These are phyloP conservation scores for Brenthis hecate DNA, from an alignment of 2,888 invertebrate genomes.

Conservation along the genomic window DNA sequence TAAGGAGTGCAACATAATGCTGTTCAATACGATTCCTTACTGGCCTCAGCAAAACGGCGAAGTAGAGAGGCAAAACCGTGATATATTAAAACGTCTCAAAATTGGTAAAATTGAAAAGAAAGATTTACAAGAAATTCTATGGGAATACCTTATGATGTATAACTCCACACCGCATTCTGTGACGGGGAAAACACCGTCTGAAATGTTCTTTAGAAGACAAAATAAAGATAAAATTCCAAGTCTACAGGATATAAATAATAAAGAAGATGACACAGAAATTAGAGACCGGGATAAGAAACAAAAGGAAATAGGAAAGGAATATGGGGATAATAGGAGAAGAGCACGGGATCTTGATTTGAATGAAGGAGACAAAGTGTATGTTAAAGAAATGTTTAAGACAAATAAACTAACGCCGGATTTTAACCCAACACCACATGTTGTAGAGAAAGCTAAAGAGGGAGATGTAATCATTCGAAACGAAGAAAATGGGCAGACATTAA, in stretches of 20 bases:
- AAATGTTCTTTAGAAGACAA: conserved; percentile 42
- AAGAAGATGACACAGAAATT: conserved; percentile 27
- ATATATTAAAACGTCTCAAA: conserved; percentile 43
- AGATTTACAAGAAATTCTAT: conserved; percentile 24
- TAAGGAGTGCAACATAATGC: conserved; percentile 34
- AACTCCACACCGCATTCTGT: conserved; percentile 46
- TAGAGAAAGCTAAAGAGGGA: too few species aligned
- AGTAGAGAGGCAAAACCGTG: conserved; percentile 47
- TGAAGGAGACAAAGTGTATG: too few species aligned
- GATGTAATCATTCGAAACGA: conserved; percentile 30
- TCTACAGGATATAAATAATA: conserved; percentile 15
- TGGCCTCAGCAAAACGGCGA: conserved; percentile 47
- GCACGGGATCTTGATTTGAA: conserved; percentile 22
- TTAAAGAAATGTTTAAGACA: conserved; percentile 30
- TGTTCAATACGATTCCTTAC: conserved; percentile 43
- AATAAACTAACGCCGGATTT: conserved; percentile 31
- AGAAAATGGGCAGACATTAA: conserved; percentile 27
- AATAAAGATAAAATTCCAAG: conserved; percentile 45
- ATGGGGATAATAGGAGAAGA: conserved; percentile 20
- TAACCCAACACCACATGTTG: too few species aligned
- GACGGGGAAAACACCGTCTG: conserved; percentile 46
- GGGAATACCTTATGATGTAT: conserved; percentile 30
- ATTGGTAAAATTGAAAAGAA: conserved; percentile 38
- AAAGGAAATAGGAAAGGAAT: too few species aligned
- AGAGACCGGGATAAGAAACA: too few species aligned